Evolutionary conservation across 2,113 vertebrate genomes (phyloP).

Genomic region (Peromyscus maniculatus): DNA sequence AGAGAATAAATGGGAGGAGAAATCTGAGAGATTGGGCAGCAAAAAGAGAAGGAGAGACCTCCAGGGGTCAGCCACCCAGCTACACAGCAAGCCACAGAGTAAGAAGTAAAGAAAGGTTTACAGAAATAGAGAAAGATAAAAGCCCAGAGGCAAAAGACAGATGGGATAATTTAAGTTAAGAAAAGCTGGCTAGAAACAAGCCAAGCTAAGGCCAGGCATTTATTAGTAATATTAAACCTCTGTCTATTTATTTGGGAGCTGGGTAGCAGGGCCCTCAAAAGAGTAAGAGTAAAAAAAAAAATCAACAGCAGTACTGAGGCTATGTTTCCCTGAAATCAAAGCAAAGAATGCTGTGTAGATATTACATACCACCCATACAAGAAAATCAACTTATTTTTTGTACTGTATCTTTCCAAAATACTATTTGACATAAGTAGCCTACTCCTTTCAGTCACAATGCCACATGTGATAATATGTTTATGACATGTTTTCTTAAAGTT

Average conservation of each 20-base stretch:
- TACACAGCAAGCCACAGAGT: background rate
- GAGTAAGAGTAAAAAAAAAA: background rate
- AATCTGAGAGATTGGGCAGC: background rate
- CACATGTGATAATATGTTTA: background rate
- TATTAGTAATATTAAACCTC: background rate
- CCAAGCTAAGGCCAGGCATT: background rate
- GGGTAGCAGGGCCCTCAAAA: background rate
- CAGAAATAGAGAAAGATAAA: background rate
- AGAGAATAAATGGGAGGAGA: background rate
- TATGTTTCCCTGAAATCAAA: background rate
- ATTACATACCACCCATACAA: background rate
- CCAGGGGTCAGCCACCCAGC: background rate
- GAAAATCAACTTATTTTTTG: background rate
- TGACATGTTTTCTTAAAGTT: background rate
- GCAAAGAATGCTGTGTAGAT: background rate
- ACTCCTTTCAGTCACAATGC: background rate
- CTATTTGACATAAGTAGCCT: background rate
- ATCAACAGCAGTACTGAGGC: background rate
- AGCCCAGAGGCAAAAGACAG: background rate
- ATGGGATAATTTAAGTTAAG: background rate
- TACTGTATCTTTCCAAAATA: background rate
- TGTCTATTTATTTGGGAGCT: background rate
- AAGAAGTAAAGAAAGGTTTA: background rate
- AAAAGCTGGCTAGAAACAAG: background rate
- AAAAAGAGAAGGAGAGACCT: background rate